Percentiles rank a stretch among this genome's conserved stretches.
Evolutionary conservation across 1,140 invertebrate species (phyloP).

Genomic region (Diuraphis noxia): DNA sequence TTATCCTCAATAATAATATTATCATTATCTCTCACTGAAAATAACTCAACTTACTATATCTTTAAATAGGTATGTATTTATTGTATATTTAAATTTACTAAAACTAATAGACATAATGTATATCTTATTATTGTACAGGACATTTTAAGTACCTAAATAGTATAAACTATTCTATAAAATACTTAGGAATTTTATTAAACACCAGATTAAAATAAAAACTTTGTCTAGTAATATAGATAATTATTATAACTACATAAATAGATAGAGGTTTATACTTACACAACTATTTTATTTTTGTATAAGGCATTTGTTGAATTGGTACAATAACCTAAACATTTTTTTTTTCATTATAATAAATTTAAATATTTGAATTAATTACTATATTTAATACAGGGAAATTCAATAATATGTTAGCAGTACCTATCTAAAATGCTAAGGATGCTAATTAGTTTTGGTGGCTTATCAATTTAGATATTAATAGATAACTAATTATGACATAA

Average conservation of each 20-base stretch:
- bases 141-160: not conserved
- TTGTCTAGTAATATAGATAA: not conserved
- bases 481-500: too few relatives aligned
- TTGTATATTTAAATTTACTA: too few relatives aligned
- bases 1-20: too few relatives aligned
- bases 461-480: too few relatives aligned
- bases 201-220: not conserved
- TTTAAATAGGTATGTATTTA: too few relatives aligned
- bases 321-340: constrained; percentile 29
- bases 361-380: not conserved
- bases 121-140: not conserved
- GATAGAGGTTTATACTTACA: not conserved
- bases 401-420: too few relatives aligned
- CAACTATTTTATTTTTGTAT: not conserved
- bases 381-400: too few relatives aligned
- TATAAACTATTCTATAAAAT: not conserved
- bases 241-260: not conserved
- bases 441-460: too few relatives aligned
- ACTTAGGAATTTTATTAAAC: not conserved
- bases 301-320: not conserved
- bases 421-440: too few relatives aligned
- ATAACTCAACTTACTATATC: too few relatives aligned
- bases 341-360: not conserved
- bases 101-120: too few relatives aligned
- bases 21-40: too few relatives aligned